A percentile compares a stretch with the other conserved stretches of the same genome.
Evolutionary conservation across 2,888 invertebrate species (phyloP).

Genomic region (Cybosia mesomella): DNA sequence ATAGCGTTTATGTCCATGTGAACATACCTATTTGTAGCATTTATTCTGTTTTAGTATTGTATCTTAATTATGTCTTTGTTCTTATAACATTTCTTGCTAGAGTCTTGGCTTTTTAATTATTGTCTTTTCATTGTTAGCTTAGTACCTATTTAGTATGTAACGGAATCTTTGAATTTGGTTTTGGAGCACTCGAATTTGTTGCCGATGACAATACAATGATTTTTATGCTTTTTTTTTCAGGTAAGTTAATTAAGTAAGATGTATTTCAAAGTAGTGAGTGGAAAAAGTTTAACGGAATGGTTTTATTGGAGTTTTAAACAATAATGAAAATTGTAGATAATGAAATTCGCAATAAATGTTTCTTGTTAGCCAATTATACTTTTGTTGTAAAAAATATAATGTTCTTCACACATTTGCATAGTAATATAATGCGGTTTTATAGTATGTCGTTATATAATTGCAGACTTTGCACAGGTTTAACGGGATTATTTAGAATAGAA

Average conservation of each 20-base stretch:
- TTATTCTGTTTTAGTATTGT: neutral
- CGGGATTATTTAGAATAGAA: neutral
- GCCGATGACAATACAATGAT: no score
- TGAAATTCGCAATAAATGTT: slow-evolving; percentile 1
- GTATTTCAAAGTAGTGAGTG: neutral
- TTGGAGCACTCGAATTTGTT: no score
- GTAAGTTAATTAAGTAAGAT: neutral
- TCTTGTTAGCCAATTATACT: neutral
- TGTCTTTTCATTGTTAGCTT: no score
- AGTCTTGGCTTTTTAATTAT: no score
- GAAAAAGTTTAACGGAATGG: neutral
- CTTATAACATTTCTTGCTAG: no score
- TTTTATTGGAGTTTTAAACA: neutral
- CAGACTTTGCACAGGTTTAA: neutral
- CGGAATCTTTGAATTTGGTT: no score
- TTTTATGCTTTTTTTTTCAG: no score
- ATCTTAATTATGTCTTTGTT: neutral
- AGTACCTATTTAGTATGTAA: no score
- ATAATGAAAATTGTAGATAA: neutral
- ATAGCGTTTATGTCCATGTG: neutral
- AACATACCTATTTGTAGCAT: neutral
- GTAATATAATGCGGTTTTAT: slow-evolving; percentile 11
- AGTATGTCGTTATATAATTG: neutral
- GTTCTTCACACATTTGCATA: neutral
- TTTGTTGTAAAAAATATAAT: neutral